These are phyloP conservation scores for Saguinus midas DNA, from an alignment of 2,113 vertebrate genomes.

Conservation along the genomic window DNA sequence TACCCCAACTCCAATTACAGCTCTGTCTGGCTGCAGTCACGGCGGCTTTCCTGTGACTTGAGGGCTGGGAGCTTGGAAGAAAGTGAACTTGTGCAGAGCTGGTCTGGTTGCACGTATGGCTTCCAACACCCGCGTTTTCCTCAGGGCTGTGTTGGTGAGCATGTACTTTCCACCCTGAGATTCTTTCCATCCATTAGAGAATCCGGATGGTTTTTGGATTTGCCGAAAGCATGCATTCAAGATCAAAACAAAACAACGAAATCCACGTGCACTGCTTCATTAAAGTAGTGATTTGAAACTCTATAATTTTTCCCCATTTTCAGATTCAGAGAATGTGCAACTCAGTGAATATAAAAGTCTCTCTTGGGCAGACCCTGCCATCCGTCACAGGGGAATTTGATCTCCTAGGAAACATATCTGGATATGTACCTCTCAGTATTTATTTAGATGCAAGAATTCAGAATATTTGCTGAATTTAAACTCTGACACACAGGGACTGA, in stretches of 20 bases:
- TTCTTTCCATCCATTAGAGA: neutral
- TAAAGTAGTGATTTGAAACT: neutral
- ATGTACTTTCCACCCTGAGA: neutral
- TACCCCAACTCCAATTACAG: fast-evolving
- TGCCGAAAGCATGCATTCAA: neutral
- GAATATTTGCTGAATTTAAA: neutral
- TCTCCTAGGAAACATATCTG: neutral
- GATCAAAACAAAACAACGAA: neutral
- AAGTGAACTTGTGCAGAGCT: neutral
- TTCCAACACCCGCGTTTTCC: neutral
- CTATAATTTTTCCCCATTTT: neutral
- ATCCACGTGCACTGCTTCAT: neutral
- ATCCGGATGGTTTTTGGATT: fast-evolving
- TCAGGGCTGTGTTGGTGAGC: fast-evolving
- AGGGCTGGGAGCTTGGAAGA: fast-evolving
- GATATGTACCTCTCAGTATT: neutral
- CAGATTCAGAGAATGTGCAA: neutral
- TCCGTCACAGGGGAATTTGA: neutral
- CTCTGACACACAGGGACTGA: neutral
- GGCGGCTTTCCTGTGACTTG: fast-evolving
- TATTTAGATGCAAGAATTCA: neutral
- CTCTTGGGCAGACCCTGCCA: neutral
- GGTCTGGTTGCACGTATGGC: fast-evolving
- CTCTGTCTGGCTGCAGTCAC: fast-evolving
- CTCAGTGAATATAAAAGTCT: neutral